Base-by-base conservation (phyloP, 1,140 invertebrate species). In the Dolichoris vasculosae region DNA sequence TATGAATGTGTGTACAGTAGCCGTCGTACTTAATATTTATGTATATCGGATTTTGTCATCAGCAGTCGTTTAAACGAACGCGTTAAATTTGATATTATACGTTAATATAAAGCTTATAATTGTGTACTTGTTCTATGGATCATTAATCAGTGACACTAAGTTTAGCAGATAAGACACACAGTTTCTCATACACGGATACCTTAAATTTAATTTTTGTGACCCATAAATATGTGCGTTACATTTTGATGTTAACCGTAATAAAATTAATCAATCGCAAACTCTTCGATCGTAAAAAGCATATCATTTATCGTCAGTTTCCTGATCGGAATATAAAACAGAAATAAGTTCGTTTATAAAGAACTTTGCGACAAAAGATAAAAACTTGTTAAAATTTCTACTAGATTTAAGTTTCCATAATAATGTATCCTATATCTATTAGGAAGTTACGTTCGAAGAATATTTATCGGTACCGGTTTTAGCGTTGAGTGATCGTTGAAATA, bases 321-420 rank as follows among this genome's bases (percentile, higher is more conserved):
- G 59, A 63, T 11, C 59, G 11, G 59, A 63, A 63, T 63, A 63
- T 30, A 63, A 26, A 63, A 26, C 59, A 63, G n/a, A 63, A n/a
- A n/a, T n/a, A 3, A n/a, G 59, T n/a, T 63, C 7, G 26, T 63
- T 63, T n/a, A 30, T 63, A 63, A 63, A 63, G 59, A 63, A 63
- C 8, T 8, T 23, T 63, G 26, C 26, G 23, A 63, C 59, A 63
- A 63, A 63, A 30, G 59, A 26, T 63, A n/a, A 63, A 63, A 63
- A 63, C 59, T 63, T 63, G 59, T 63, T 63, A n/a, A 63, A 63
- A 26, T 63, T 63, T n/a, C 59, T 63, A 63, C 59, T n/a, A 30
- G 23, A 63, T 4, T 30, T n/a, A 23, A 63, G 59, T 63, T 63
- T 63, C 59, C 26, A 4, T 63, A n/a, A 63, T 63, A 63, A n/a